Base-by-base conservation (phyloP, 2,888 invertebrate genomes). In the Odontothrips loti region DNA sequence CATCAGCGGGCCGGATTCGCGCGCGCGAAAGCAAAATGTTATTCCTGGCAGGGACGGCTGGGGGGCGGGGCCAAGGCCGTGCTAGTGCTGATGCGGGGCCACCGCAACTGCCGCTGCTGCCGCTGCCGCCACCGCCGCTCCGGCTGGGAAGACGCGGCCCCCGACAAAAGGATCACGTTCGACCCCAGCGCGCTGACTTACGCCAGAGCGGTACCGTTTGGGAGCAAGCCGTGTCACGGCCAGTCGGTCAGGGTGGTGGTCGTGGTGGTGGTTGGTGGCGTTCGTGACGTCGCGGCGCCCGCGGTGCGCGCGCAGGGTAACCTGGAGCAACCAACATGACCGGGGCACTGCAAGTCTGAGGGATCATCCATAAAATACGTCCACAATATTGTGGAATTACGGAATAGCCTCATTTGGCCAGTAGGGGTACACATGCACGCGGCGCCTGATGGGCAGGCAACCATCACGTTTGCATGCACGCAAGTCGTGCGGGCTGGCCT, bases 21-120 rank as follows among this genome's bases (percentile, higher is more conserved):
- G 34, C n/a, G 34, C 34, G 68, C 68, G 23, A 75, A 75, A 75
- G 23, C 68, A 75, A 75, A 75, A 75, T 75, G 68, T 75, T 75
- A 75, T 75, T 75, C 68, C 68, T 75, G 68, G 68, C 68, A 75
- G 68, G 23, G 23, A 27, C 27, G 58, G 27, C 68, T 23, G 34
- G 34, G 34, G 34, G 27, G 1, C 23, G 68, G 27, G 68, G 68
- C 58, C 68, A 75, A 75, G 68, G 68, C 27, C 68, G 68, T 2
- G 68, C 68, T 27, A 43, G 34, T 43, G 34, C 34, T n/a, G n/a
- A n/a, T n/a, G n/a, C n/a, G n/a, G n/a, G n/a, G n/a, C n/a, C n/a
- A n/a, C n/a, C n/a, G n/a, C n/a, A n/a, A n/a, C n/a, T n/a, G n/a
- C n/a, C n/a, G n/a, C n/a, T n/a, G n/a, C n/a, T n/a, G n/a, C n/a